Evolutionary conservation across 37 sponge, comb jelly and placozoan genomes (phyloP).

Genomic region (Haliclona indistincta): DNA sequence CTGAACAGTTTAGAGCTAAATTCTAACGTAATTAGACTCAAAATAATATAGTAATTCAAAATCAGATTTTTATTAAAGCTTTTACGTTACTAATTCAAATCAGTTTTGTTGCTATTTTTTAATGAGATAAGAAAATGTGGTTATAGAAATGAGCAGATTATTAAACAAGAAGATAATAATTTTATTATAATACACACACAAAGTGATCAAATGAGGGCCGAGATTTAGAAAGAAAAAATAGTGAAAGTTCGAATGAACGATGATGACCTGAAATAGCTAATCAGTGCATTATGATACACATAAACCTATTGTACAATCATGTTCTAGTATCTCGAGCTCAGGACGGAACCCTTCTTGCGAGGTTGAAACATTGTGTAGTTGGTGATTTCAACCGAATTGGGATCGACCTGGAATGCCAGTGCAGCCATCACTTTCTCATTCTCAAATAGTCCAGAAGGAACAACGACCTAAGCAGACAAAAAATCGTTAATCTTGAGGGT

Average conservation of each 20-base stretch:
- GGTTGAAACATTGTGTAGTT: constrained; percentile 62
- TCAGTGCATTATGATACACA: background rate
- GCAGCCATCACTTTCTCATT: constrained; percentile 91
- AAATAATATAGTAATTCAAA: too few relatives aligned
- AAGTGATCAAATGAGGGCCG: background rate
- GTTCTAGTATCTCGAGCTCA: constrained; percentile 52
- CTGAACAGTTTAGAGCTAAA: too few relatives aligned
- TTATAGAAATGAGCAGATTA: background rate
- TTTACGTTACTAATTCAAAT: background rate
- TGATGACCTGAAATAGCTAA: background rate
- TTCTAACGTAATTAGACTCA: too few relatives aligned
- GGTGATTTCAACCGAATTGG: constrained; percentile 71
- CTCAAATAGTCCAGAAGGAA: constrained; percentile 80
- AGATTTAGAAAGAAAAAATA: background rate
- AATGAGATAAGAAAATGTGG: background rate
- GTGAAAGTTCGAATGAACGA: background rate
- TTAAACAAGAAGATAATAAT: background rate
- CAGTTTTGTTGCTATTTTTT: background rate
- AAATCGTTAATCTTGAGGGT: too few relatives aligned
- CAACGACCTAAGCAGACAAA: too few relatives aligned
- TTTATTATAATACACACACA: background rate
- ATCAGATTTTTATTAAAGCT: too few relatives aligned
- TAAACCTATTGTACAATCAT: background rate
- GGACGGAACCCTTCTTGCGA: constrained; percentile 52
- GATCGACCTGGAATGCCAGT: constrained; percentile 96